Evolutionary conservation across 2,797 vertebrate species (phyloP), one percentile per base, ranked within the genome.

Genomic region (Mycteria americana): DNA sequence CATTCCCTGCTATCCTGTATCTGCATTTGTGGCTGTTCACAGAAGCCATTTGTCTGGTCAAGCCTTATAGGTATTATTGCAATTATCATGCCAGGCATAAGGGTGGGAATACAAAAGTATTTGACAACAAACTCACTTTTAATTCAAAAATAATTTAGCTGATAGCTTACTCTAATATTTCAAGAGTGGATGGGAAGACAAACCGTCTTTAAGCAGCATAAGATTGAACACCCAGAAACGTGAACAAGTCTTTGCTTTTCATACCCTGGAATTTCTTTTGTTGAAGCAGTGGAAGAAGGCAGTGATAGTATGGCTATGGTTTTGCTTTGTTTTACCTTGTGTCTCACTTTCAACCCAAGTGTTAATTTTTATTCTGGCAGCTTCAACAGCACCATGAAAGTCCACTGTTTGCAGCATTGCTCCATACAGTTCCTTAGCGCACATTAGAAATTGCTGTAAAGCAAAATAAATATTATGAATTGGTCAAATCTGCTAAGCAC

Each of bases 271-370:
- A 70, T 89, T 91, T 68, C n/a, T 63, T 51, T 62, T 67, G 28
- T 25, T 81, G 54, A 62, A 81, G 27, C 13, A 41, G 11, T 2
- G 23, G 37, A 76, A 69, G 11, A 74, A 87, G 53, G 18, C 23
- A 63, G 28, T 9, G 27, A 48, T 12, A 73, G 15, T 18, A 90
- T 5, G 15, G 43, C 11, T 79, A 3, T 12, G 10, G 23, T 22
- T 74, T 85, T 78, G 19, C 79, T 95, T 93, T 90, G 79, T 6
- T 97, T 97, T 97, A 98, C 98, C 98, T 97, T 97, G 96, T 33
- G 98, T 97, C 85, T 98, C 96, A 68, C 65, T 97, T 95, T 98
- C 97, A 83, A 98, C 97, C 97, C 98, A 98, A 91, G 88, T 83
- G 57, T 98, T 98, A 91, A 98, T 98, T 91, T 96, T 79, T 85